Percentiles rank a stretch among this genome's conserved stretches.
Conservation (phyloP, 2,113 vertebrate species). For the Pungitius pungitius region DNA sequence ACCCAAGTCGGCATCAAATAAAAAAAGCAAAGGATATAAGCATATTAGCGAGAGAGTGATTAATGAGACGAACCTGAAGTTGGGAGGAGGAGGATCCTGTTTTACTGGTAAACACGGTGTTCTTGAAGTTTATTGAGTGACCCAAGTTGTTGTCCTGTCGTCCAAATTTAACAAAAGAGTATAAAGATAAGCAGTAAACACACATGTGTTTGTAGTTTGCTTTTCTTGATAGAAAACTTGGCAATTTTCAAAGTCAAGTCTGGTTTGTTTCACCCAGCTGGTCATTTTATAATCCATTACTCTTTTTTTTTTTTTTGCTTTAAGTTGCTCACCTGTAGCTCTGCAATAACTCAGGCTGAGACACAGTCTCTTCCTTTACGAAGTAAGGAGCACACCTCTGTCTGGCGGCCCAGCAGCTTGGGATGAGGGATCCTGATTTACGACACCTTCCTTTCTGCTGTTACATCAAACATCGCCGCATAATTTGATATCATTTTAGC, state of each 20-base stretch:
- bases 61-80: conserved; percentile 18
- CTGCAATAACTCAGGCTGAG: conserved; percentile 44
- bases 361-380: conserved; percentile 33
- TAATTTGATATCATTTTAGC: conserved; percentile 30
- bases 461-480: conserved; percentile 34
- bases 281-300: conserved; percentile 47
- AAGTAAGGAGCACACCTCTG: conserved; percentile 41
- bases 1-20: background rate
- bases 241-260: conserved; percentile 50
- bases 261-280: conserved; percentile 62
- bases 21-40: conserved; percentile 6
- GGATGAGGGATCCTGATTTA: conserved; percentile 43
- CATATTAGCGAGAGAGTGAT: conserved; percentile 25
- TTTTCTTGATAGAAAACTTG: conserved; percentile 52
- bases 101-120: conserved; percentile 34
- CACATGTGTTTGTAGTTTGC: conserved; percentile 26
- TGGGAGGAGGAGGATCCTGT: conserved; percentile 3
- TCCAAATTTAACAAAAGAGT: conserved; percentile 36
- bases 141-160: conserved; percentile 41
- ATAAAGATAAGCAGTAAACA: conserved; percentile 33
- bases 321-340: conserved; percentile 28
- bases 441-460: conserved; percentile 20
- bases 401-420: conserved; percentile 4
- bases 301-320: conserved; percentile 20
- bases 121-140: conserved; percentile 60